Evolutionary conservation across 2,113 vertebrate species (phyloP).

Genomic region (Protobothrops mucrosquamatus): DNA sequence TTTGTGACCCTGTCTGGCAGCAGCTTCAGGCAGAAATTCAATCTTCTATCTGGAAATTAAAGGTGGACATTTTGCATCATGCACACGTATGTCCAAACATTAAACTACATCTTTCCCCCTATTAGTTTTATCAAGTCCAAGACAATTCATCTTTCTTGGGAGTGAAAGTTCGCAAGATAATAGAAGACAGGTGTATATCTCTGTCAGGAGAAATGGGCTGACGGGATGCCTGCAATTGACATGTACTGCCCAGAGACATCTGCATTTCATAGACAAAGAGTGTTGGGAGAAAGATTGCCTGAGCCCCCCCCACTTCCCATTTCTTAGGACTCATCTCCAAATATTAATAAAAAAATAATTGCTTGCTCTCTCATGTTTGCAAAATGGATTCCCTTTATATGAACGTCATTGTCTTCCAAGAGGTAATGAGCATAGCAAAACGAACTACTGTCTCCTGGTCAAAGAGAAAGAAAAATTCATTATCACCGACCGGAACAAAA

Average conservation of each 20-base stretch:
- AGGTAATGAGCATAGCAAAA: slow-evolving; percentile 22
- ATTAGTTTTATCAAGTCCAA: neutral
- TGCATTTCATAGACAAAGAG: neutral
- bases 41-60: neutral
- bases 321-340: neutral
- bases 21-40: neutral
- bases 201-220: neutral
- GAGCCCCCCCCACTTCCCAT: neutral
- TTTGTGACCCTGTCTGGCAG: neutral
- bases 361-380: neutral
- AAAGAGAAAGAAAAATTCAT: slow-evolving; percentile 17
- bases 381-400: slow-evolving; percentile 35
- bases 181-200: neutral
- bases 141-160: neutral
- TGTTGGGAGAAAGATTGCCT: neutral
- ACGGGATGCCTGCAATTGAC: neutral
- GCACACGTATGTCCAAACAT: neutral
- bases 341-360: neutral
- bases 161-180: slow-evolving; percentile 13
- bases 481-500: slow-evolving; percentile 47
- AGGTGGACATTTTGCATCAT: neutral
- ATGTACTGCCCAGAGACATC: neutral
- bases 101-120: neutral
- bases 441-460: slow-evolving; percentile 29
- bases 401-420: slow-evolving; percentile 27